Evolutionary conservation across 2,113 vertebrate genomes (phyloP).

Genomic region (Australoheros scitulus): DNA sequence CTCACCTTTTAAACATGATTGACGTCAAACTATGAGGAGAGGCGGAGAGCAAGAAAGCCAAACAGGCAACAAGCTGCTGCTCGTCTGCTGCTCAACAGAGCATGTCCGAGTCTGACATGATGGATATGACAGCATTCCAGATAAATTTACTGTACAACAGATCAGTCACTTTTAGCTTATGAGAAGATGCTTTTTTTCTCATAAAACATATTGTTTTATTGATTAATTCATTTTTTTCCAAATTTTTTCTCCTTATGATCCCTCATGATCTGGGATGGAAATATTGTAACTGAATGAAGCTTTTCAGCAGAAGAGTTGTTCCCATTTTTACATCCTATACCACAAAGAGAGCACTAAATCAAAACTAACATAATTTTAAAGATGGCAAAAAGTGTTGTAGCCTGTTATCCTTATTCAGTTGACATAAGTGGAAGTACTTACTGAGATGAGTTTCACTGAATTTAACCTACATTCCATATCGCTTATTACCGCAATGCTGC

Average conservation of each 20-base stretch:
- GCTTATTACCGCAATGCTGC: too few species aligned
- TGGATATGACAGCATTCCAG: not conserved
- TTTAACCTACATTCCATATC: too few species aligned
- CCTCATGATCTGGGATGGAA: not conserved
- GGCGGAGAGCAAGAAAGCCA: not conserved
- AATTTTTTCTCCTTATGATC: not conserved
- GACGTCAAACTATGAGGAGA: constrained; percentile 18
- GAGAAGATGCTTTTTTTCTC: not conserved
- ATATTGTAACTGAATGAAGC: too few species aligned
- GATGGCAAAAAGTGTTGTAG: too few species aligned
- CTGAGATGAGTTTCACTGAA: too few species aligned
- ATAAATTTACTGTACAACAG: not conserved
- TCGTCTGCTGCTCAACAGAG: not conserved
- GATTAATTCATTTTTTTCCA: not conserved
- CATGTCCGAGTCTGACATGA: not conserved
- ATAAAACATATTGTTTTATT: not conserved
- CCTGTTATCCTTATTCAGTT: too few species aligned
- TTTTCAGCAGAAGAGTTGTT: too few species aligned
- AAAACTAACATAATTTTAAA: not conserved
- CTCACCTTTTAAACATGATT: constrained; percentile 30
- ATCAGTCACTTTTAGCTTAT: not conserved
- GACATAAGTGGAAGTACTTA: too few species aligned
- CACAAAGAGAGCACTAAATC: not conserved
- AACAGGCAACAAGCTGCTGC: not conserved
- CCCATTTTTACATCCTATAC: not conserved